These are phyloP conservation scores for Euura saliciscinereae DNA, from an alignment of 1,140 invertebrate genomes.

Conservation along the genomic window DNA sequence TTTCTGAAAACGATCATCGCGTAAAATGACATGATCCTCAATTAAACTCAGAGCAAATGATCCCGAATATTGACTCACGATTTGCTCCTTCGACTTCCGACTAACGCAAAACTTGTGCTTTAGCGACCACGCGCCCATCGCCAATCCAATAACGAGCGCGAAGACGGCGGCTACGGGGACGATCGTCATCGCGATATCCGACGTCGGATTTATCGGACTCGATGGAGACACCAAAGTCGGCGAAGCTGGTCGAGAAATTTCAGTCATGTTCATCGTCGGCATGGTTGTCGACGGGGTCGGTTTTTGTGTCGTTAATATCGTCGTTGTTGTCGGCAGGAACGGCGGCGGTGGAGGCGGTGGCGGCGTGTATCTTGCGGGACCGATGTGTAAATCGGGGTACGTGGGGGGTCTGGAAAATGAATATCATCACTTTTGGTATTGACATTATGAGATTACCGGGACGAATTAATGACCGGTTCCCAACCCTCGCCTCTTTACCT, in stretches of 20 bases:
- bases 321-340: too few species aligned
- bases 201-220: slow-evolving; percentile 35
- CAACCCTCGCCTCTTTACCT: too few species aligned
- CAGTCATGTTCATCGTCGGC: too few species aligned
- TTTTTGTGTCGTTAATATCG: too few species aligned
- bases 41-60: background rate
- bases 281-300: too few species aligned
- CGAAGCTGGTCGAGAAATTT: slow-evolving; percentile 33
- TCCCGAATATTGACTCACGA: slow-evolving; percentile 52
- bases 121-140: slow-evolving; percentile 61
- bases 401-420: too few species aligned
- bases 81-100: slow-evolving; percentile 65
- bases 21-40: background rate
- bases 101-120: slow-evolving; percentile 64
- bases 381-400: too few species aligned
- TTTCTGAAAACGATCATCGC: slow-evolving; percentile 56
- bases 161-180: slow-evolving; percentile 65
- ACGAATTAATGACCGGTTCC: background rate
- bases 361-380: too few species aligned
- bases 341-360: too few species aligned
- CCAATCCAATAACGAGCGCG: slow-evolving; percentile 62
- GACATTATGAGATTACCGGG: slow-evolving; percentile 16
- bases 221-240: slow-evolving; percentile 24
- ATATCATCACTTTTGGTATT: background rate
- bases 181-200: slow-evolving; percentile 62